Base-by-base conservation (phyloP, 1,140 invertebrate genomes). In the Anastrepha obliqua region DNA sequence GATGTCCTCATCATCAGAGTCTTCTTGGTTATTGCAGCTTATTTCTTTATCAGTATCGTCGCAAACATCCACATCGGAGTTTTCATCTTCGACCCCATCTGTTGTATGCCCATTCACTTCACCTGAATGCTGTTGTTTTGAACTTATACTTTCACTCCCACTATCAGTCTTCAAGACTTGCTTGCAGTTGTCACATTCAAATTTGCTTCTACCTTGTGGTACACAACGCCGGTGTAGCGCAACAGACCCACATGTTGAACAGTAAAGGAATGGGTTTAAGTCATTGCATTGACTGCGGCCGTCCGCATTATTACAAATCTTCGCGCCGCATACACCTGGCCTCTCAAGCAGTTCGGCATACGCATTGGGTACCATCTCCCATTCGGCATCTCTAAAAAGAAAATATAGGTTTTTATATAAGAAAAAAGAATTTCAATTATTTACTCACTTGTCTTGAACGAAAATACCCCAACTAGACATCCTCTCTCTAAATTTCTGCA, bases 311-410 rank as follows among this genome's bases (percentile, higher is more conserved):
- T 51, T 8, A 87, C 94, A 94, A 0, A 88, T 88, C 0, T 85
- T 29, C 0, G 90, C 90, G 3, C 42, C 70, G 88, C 94, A 94
- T 0, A 39, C 64, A 0, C 90, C 65, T 0, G 90, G 89, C 9
- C 94, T 88, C 44, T 94, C 92, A 67, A 94, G 93, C 17, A 94
- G 93, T 74, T 94, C 94, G 0, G 91, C 89, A 90, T 94, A 96
- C 0, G 96, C 95, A 90, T 95, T 94, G 59, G 94, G 94, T 89
- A 96, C 95, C 39, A 94, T 88, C 89, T 96, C 96, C 96, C 96
- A 96, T 0, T 95, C 94, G 8, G 96, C 96, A 92, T 96, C 96
- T 89, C 94, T 94, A 59, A 85, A 42, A 85, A 87, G 87, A 78
- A 20, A 44, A 59, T 44, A 88, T 44, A 59, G 39, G 86, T 17